phyloP scores from a whole-genome alignment of 2,113 vertebrate species.

The Rattus rattus region DNA sequence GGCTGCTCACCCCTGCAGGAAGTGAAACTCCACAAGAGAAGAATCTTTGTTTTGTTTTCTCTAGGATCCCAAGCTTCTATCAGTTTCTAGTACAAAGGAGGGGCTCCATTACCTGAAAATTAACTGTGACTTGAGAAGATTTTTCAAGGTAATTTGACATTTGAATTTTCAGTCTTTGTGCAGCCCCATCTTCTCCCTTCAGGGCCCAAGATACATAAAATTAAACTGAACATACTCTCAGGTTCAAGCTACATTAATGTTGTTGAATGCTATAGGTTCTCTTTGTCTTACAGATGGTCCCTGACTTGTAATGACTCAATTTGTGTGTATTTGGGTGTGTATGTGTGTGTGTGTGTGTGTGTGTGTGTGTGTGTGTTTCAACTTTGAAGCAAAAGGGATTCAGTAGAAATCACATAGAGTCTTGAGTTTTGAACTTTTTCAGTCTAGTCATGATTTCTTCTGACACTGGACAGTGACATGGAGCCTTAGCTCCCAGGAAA shows the following conservation, averaged over 20 bases:
- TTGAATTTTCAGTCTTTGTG: slow-evolving; percentile 1
- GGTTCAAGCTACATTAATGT: not conserved
- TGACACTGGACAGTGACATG: not conserved
- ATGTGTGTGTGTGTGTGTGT: not conserved
- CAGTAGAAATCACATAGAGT: not conserved
- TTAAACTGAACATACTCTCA: not conserved
- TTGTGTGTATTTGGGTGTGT: not conserved
- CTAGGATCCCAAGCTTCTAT: not conserved
- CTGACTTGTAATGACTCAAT: not conserved
- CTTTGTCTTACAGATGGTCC: not conserved
- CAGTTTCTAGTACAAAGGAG: not conserved
- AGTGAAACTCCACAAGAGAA: not conserved
- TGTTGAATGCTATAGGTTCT: not conserved
- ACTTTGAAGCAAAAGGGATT: not conserved
- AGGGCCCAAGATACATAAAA: not conserved
- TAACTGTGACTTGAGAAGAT: not conserved
- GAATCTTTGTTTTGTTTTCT: not conserved
- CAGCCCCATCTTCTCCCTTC: not conserved
- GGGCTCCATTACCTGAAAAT: not conserved
- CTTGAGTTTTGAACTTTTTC: not conserved
- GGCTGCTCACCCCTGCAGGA: not conserved
- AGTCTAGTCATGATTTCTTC: not conserved
- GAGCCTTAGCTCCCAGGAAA: not conserved
- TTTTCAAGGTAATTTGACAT: slow-evolving; percentile 2
- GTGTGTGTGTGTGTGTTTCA: not conserved